Evolutionary conservation across 2,113 vertebrate species (phyloP).

Genomic region (Recurvirostra avosetta): DNA sequence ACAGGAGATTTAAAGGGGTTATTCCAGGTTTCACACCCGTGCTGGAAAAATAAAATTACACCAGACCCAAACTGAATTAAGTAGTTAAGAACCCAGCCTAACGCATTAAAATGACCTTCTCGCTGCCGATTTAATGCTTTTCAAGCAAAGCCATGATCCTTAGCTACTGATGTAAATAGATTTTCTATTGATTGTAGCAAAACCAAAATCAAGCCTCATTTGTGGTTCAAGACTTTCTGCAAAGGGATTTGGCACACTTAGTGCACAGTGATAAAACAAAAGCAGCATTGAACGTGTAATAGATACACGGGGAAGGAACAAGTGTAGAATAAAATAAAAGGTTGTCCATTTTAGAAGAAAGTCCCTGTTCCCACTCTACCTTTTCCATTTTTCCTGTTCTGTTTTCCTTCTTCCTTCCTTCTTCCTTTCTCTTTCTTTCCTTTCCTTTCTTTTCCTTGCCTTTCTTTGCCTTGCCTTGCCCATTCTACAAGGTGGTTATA

Average conservation of each 20-base stretch:
- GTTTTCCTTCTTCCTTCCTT: not conserved
- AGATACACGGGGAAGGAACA: not conserved
- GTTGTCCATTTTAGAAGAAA: not conserved
- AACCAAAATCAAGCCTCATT: not conserved
- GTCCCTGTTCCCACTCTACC: not conserved
- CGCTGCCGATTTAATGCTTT: not conserved
- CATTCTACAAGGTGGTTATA: not conserved
- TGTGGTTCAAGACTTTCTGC: not conserved
- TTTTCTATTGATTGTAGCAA: not conserved
- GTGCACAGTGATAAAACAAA: not conserved
- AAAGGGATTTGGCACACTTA: not conserved
- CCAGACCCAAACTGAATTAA: slow-evolving; percentile 20
- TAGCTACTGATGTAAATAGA: not conserved
- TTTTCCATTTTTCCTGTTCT: not conserved
- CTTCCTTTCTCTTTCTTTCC: not conserved
- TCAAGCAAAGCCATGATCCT: not conserved
- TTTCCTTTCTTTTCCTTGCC: not conserved
- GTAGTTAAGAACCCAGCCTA: not conserved
- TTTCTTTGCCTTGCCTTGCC: not conserved
- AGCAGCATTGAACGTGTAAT: not conserved
- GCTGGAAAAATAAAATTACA: slow-evolving; percentile 25
- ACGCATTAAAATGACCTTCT: not conserved
- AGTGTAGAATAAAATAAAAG: not conserved
- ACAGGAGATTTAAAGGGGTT: not conserved
- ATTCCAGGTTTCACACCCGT: not conserved